Conservation (phyloP, 1,140 invertebrate species). For the Cepaea nemoralis region DNA sequence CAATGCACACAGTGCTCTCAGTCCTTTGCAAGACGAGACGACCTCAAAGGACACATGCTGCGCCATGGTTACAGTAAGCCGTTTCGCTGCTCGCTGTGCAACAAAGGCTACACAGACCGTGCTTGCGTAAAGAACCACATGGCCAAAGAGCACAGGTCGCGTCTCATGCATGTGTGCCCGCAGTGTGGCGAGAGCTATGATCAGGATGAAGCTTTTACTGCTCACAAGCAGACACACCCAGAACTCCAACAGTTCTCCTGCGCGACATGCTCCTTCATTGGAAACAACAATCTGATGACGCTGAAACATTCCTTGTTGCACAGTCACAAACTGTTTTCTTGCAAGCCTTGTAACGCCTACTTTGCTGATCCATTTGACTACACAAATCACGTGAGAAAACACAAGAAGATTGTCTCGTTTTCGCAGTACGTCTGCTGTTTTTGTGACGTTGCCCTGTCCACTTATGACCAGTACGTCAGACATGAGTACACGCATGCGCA, state of each 20-base stretch:
- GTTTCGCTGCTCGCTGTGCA: constrained; percentile 59
- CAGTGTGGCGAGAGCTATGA: constrained; percentile 61
- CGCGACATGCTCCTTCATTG: constrained; percentile 57
- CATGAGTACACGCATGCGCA: constrained; percentile 64
- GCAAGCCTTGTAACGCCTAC: constrained; percentile 51
- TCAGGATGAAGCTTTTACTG: constrained; percentile 49
- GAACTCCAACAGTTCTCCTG: constrained; percentile 58
- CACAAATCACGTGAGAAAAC: constrained; percentile 57
- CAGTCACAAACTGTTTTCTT: constrained; percentile 49
- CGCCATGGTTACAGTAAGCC: constrained; percentile 71
- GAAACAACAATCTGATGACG: constrained; percentile 54
- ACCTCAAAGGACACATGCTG: constrained; percentile 77
- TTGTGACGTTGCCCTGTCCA: constrained; percentile 49
- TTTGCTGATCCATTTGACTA: constrained; percentile 61
- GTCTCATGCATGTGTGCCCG: constrained; percentile 57
- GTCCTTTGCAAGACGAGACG: constrained; percentile 78
- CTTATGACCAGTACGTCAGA: constrained; percentile 58
- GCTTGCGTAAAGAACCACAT: constrained; percentile 59
- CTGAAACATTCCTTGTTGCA: constrained; percentile 61
- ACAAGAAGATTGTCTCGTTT: constrained; percentile 52
- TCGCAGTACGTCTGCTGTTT: constrained; percentile 58
- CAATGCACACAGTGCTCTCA: constrained; percentile 80
- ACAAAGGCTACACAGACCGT: constrained; percentile 61
- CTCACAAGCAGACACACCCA: constrained; percentile 60
- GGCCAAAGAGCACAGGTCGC: constrained; percentile 56